Percentiles rank a stretch among this genome's conserved stretches.
Conservation (phyloP, 2,797 vertebrate genomes). For the Chelonia mydas region DNA sequence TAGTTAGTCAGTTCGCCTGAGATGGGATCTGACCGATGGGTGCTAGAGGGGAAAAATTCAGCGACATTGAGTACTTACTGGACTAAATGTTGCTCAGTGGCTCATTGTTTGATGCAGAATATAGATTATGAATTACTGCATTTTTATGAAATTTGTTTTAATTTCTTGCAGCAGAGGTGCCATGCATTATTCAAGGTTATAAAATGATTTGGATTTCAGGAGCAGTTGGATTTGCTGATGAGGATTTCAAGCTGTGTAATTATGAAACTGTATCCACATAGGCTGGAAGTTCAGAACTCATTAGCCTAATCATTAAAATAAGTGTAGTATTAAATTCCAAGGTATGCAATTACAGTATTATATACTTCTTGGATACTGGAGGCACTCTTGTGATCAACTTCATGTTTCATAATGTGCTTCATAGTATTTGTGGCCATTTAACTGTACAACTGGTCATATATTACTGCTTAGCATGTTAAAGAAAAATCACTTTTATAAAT, state of each 20-base stretch:
- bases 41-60: neutral
- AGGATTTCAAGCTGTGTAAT: slow-evolving; percentile 86
- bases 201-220: slow-evolving; percentile 82
- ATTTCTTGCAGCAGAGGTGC: slow-evolving; percentile 80
- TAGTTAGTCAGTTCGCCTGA: slow-evolving; percentile 36
- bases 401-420: slow-evolving; percentile 7
- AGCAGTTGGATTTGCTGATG: slow-evolving; percentile 83
- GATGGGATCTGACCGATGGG: slow-evolving; percentile 29
- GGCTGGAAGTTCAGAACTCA: slow-evolving; percentile 84
- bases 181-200: slow-evolving; percentile 85
- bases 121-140: slow-evolving; percentile 74
- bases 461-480: slow-evolving; percentile 56
- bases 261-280: slow-evolving; percentile 78
- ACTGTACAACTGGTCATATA: slow-evolving; percentile 46
- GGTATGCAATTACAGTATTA: slow-evolving; percentile 57
- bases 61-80: slow-evolving; percentile 42
- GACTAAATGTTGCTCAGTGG: slow-evolving; percentile 61
- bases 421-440: slow-evolving; percentile 4
- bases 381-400: slow-evolving; percentile 21
- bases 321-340: slow-evolving; percentile 70
- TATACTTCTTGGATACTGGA: slow-evolving; percentile 41
- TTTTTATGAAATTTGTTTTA: slow-evolving; percentile 82
- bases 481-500: slow-evolving; percentile 38
- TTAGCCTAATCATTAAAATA: slow-evolving; percentile 82
- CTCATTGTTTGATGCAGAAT: slow-evolving; percentile 66